Conservation (phyloP, 1,140 invertebrate species). For the Diabrotica undecimpunctata region DNA sequence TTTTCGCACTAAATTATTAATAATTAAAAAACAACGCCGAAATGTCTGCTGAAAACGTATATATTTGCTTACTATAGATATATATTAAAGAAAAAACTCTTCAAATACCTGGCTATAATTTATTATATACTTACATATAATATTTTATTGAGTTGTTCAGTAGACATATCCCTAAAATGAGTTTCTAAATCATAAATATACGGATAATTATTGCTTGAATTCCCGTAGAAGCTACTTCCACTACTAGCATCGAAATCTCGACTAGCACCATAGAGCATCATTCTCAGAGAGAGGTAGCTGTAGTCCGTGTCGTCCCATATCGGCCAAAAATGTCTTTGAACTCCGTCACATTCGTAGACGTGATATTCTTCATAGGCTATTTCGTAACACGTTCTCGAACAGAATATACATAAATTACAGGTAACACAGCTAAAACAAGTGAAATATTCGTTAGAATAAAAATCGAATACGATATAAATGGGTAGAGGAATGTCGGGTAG, state of each 20-base stretch:
- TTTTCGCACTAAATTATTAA: no score
- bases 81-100: no score
- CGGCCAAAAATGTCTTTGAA: constrained; percentile 29
- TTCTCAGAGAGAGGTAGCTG: constrained; percentile 25
- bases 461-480: no score
- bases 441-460: no score
- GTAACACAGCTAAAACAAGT: constrained; percentile 22
- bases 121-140: constrained; percentile 19
- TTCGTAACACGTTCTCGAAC: constrained; percentile 15
- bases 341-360: constrained; percentile 26
- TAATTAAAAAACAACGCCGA: no score
- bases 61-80: no score
- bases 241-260: constrained; percentile 9
- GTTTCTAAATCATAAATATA: constrained; percentile 17
- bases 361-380: constrained; percentile 20
- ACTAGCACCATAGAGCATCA: constrained; percentile 25
- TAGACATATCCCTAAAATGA: constrained; percentile 19
- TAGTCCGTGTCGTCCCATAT: constrained; percentile 21
- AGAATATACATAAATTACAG: constrained; percentile 26
- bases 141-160: constrained; percentile 18
- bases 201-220: constrained; percentile 21
- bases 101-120: no score
- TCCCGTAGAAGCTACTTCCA: constrained; percentile 11
- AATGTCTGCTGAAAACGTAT: no score
- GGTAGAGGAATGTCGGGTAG: no score